A percentile compares a stretch with the other conserved stretches of the same genome.
Conservation (phyloP, 37 sponge, comb jelly and placozoan genomes). For the Ephydatia muelleri region DNA sequence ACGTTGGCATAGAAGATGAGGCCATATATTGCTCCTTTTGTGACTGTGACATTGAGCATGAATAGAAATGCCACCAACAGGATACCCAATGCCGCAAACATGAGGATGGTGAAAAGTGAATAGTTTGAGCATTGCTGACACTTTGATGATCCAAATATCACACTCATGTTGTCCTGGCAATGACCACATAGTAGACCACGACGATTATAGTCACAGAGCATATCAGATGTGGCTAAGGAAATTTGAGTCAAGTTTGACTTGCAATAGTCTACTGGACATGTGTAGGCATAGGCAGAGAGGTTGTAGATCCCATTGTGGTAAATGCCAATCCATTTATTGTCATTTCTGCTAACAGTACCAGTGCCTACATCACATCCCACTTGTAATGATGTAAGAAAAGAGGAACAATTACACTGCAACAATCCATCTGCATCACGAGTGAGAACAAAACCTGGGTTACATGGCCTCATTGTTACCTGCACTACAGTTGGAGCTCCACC, state of each 20-base stretch:
- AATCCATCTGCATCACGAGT: neutral
- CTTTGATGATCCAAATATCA: slow-evolving; percentile 18
- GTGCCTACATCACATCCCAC: slow-evolving; percentile 7
- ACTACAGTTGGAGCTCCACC: neutral
- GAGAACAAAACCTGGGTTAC: too few relatives aligned
- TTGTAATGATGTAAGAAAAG: neutral
- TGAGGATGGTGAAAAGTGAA: too few relatives aligned
- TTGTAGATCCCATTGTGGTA: neutral
- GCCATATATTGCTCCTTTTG: slow-evolving; percentile 42
- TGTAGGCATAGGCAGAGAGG: neutral
- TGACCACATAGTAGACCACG: slow-evolving; percentile 33
- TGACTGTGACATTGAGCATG: too few relatives aligned
- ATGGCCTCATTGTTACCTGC: too few relatives aligned
- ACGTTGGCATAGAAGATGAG: slow-evolving; percentile 57
- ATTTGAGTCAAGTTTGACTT: neutral
- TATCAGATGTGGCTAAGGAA: too few relatives aligned
- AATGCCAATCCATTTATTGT: slow-evolving; percentile 22
- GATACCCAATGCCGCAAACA: too few relatives aligned
- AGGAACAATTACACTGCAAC: neutral
- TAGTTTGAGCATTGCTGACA: too few relatives aligned
- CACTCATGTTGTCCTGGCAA: slow-evolving; percentile 18
- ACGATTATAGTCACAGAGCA: too few relatives aligned
- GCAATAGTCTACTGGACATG: slow-evolving; percentile 23
- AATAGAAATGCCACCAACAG: too few relatives aligned
- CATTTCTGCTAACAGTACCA: neutral